Evolutionary conservation across 2,113 vertebrate genomes (phyloP).

Genomic region (Cyrtonyx montezumae): DNA sequence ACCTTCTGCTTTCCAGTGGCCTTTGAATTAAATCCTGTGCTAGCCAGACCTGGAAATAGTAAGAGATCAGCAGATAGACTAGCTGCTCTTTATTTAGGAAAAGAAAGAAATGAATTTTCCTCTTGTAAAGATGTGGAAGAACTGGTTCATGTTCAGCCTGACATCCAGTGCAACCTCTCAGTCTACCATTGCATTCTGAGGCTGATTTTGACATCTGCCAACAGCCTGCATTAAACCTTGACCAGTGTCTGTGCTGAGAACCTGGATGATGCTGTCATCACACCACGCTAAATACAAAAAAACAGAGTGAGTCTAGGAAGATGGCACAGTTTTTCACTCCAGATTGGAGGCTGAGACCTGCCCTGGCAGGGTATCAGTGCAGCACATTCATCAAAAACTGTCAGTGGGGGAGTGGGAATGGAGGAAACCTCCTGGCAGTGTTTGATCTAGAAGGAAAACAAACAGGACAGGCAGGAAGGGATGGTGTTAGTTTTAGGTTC

Average conservation of each 20-base stretch:
- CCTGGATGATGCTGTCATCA: too few relatives aligned
- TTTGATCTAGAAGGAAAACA: background rate
- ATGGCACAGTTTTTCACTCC: background rate
- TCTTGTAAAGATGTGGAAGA: too few relatives aligned
- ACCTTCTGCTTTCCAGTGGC: too few relatives aligned
- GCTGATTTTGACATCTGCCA: background rate
- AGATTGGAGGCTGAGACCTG: background rate
- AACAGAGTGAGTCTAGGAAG: background rate
- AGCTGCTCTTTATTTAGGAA: background rate
- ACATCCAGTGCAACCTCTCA: rapidly evolving
- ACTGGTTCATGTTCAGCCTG: background rate
- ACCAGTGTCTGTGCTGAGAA: too few relatives aligned
- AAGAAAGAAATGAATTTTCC: background rate
- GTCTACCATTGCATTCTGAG: rapidly evolving
- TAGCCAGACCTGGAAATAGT: too few relatives aligned
- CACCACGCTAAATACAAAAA: too few relatives aligned
- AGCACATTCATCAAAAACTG: background rate
- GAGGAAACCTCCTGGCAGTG: background rate
- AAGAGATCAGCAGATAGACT: too few relatives aligned
- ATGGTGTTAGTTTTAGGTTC: too few relatives aligned
- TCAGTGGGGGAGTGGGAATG: background rate
- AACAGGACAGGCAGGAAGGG: too few relatives aligned
- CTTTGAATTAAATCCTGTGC: too few relatives aligned
- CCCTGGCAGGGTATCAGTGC: background rate
- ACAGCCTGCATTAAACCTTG: background rate